These are phyloP conservation scores for Sepioteuthis lessoniana DNA, from an alignment of 2,888 invertebrate genomes.

Conservation along the genomic window DNA sequence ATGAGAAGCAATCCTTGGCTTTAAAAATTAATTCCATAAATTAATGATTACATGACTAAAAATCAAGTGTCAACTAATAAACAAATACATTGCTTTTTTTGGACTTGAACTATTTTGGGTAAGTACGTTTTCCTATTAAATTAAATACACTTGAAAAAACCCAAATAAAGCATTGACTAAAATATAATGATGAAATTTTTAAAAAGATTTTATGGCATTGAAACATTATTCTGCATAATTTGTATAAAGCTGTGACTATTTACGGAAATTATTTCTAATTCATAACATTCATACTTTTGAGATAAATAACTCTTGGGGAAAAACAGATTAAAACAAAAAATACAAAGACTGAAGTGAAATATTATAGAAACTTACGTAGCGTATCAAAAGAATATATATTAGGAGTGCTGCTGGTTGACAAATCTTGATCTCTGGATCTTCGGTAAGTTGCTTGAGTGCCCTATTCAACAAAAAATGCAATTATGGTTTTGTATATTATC, in stretches of 20 bases:
- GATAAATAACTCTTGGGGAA: not conserved
- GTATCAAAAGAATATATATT: slow-evolving; percentile 48
- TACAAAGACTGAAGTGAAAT: not conserved
- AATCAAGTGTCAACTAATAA: too few species aligned
- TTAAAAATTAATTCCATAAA: too few species aligned
- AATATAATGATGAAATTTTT: too few species aligned
- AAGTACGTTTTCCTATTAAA: too few species aligned
- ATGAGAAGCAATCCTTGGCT: too few species aligned
- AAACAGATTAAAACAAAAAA: not conserved
- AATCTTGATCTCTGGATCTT: slow-evolving; percentile 45
- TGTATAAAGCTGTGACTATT: not conserved
- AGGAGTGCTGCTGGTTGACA: slow-evolving; percentile 47
- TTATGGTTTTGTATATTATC: not conserved
- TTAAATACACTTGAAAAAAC: too few species aligned
- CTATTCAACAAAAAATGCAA: not conserved
- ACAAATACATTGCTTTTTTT: too few species aligned
- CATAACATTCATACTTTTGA: not conserved
- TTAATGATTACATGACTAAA: too few species aligned
- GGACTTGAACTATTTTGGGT: too few species aligned
- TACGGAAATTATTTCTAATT: not conserved
- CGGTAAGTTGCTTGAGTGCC: slow-evolving; percentile 38
- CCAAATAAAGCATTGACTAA: too few species aligned
- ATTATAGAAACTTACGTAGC: not conserved
- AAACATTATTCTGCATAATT: not conserved
- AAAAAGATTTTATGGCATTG: not conserved